phyloP scores from a whole-genome alignment of 2,888 invertebrate species.

The Coelopa pilipes region DNA sequence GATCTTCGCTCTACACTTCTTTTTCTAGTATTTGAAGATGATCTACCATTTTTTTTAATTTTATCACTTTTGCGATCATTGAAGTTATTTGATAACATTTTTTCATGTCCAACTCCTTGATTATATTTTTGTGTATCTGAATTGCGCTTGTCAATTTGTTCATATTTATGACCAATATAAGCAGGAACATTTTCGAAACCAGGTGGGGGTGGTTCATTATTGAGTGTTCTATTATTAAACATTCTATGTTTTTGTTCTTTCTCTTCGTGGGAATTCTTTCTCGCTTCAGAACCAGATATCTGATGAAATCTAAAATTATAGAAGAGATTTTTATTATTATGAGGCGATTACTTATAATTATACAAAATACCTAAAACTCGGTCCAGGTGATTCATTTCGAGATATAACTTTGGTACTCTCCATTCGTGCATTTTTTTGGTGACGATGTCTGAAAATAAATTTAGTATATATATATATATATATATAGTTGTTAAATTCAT shows the following conservation, averaged over 20 bases:
- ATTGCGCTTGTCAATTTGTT: not conserved
- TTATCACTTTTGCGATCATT: constrained; percentile 18
- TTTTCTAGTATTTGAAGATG: constrained; percentile 13
- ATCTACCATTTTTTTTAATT: constrained; percentile 15
- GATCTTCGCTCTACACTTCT: constrained; percentile 11
- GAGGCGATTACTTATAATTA: no score
- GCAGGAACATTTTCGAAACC: constrained; percentile 55
- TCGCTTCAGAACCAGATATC: not conserved
- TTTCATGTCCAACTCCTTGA: constrained; percentile 45
- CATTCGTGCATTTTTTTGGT: constrained; percentile 5
- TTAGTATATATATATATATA: no score
- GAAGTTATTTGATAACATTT: constrained; percentile 44
- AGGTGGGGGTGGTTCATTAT: constrained; percentile 56
- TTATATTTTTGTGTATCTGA: constrained; percentile 1
- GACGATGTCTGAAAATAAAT: not conserved
- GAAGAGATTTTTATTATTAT: no score
- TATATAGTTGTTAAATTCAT: no score
- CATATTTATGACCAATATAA: not conserved
- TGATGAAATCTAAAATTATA: no score
- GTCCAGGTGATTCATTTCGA: constrained; percentile 18
- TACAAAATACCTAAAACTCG: not conserved
- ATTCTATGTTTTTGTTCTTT: constrained; percentile 34
- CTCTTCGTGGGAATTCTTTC: constrained; percentile 37
- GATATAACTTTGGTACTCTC: constrained; percentile 1
- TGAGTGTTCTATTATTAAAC: constrained; percentile 32